phyloP scores from a whole-genome alignment of 1,140 invertebrate species.

The Pseudachorutes palmiensis region DNA sequence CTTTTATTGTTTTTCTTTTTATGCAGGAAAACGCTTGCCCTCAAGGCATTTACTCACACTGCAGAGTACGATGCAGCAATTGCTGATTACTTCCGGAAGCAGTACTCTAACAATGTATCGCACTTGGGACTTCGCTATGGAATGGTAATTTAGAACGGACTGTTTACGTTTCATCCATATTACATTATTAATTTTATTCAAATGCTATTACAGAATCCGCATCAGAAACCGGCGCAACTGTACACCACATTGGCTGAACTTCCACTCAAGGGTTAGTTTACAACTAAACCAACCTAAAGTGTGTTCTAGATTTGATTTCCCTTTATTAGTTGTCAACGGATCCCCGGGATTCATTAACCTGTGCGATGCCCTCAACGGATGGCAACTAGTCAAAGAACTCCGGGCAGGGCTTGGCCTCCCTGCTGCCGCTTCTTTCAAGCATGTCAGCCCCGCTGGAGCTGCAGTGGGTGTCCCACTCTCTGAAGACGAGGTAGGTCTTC shows the following conservation, averaged over 20 bases:
- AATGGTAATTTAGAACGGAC: too few species aligned
- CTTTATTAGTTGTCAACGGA: conserved; percentile 69
- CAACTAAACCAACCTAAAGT: background rate
- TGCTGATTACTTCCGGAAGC: conserved; percentile 87
- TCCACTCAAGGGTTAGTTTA: conserved; percentile 61
- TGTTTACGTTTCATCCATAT: too few species aligned
- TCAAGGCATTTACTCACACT: conserved; percentile 94
- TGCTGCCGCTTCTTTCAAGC: conserved; percentile 95
- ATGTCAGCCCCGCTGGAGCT: conserved; percentile 92
- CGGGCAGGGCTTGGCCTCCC: conserved; percentile 68
- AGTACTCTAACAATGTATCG: conserved; percentile 68
- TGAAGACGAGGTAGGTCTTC: conserved; percentile 51
- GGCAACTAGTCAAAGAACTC: conserved; percentile 89
- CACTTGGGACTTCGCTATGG: conserved; percentile 85
- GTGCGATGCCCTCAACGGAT: conserved; percentile 93
- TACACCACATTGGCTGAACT: conserved; percentile 71
- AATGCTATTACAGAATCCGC: too few species aligned
- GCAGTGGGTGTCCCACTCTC: conserved; percentile 75
- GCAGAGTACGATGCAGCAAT: conserved; percentile 90
- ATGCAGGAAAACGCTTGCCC: conserved; percentile 63
- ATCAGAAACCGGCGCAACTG: conserved; percentile 92
- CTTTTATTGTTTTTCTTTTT: too few species aligned
- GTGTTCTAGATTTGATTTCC: background rate
- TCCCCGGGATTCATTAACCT: conserved; percentile 96
- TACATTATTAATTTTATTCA: too few species aligned